These are phyloP conservation scores for Pseudomyrmex dendroicus DNA, from an alignment of 1,140 invertebrate species.

Conservation along the genomic window DNA sequence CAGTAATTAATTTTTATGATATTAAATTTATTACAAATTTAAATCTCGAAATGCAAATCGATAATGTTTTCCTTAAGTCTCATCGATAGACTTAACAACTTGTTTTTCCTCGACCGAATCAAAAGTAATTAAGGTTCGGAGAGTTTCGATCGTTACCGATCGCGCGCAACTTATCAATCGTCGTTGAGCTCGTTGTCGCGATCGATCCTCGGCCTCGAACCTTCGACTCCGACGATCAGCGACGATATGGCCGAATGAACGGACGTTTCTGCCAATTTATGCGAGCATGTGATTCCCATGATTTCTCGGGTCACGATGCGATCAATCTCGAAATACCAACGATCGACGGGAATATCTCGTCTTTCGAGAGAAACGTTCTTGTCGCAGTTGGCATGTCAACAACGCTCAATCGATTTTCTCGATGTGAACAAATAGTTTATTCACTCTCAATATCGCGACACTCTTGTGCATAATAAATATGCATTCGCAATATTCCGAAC, in stretches of 20 bases:
- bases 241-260: slow-evolving; percentile 5
- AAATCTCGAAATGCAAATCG: neutral
- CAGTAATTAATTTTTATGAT: too few relatives aligned
- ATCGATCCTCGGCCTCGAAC: slow-evolving; percentile 67
- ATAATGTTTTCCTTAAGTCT: neutral
- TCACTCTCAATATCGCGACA: too few relatives aligned
- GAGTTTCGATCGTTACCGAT: neutral
- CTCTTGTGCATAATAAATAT: neutral
- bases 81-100: neutral
- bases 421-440: slow-evolving; percentile 20
- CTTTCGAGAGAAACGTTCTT: slow-evolving; percentile 15
- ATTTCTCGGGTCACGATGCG: slow-evolving; percentile 53
- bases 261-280: slow-evolving; percentile 64
- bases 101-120: neutral
- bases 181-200: slow-evolving; percentile 53
- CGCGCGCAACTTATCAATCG: slow-evolving; percentile 39
- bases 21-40: too few relatives aligned
- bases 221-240: slow-evolving; percentile 47
- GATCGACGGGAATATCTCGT: slow-evolving; percentile 11
- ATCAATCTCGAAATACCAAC: slow-evolving; percentile 47
- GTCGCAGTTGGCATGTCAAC: slow-evolving; percentile 10
- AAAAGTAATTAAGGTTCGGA: slow-evolving; percentile 21
- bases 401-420: neutral
- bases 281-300: slow-evolving; percentile 62
- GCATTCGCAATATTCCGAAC: neutral